These are phyloP conservation scores for Panthera tigris DNA, from an alignment of 2,113 vertebrate species.

Conservation along the genomic window DNA sequence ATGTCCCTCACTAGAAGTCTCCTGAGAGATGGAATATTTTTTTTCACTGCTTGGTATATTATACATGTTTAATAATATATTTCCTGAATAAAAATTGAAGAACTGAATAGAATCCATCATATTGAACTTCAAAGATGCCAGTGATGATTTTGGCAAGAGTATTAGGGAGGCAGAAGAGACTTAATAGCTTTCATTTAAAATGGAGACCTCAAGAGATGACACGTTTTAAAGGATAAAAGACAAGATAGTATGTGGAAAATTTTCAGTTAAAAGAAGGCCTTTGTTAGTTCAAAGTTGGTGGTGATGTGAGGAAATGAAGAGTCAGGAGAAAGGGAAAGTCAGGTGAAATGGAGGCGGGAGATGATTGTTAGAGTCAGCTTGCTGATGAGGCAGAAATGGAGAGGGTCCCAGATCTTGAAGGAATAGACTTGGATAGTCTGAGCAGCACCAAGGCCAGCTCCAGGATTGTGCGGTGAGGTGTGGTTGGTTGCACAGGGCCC, in stretches of 20 bases:
- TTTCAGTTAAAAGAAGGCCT: not conserved
- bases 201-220: not conserved
- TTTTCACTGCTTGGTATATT: not conserved
- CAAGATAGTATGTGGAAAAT: not conserved
- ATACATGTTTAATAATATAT: not conserved
- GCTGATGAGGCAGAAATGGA: not conserved
- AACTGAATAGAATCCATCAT: not conserved
- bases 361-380: not conserved
- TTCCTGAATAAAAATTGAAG: not conserved
- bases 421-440: not conserved
- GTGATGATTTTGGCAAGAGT: not conserved
- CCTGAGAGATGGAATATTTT: not conserved
- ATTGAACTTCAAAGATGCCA: not conserved
- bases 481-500: too few relatives aligned
- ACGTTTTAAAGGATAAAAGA: not conserved
- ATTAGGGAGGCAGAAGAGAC: not conserved
- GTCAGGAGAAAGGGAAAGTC: not conserved
- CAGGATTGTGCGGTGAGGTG: not conserved
- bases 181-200: constrained; percentile 13
- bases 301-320: not conserved
- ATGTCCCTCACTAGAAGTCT: not conserved
- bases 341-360: not conserved
- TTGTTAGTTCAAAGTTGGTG: not conserved
- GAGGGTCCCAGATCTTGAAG: not conserved
- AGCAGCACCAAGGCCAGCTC: not conserved